Evolutionary conservation across 2,888 invertebrate species (phyloP), one percentile per base, ranked within the genome.

Genomic region (Sympetrum striolatum): DNA sequence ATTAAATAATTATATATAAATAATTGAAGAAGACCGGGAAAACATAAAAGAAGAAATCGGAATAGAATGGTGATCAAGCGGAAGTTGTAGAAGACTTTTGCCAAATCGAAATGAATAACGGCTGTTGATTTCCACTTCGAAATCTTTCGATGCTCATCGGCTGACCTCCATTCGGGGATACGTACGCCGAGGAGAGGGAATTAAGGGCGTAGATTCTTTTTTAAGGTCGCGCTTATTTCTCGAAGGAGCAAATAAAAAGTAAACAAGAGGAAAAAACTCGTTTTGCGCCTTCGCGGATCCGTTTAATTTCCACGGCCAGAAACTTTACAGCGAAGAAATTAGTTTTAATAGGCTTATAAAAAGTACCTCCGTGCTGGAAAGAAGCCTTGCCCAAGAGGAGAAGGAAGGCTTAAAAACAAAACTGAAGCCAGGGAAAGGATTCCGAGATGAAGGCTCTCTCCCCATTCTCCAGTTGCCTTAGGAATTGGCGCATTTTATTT

Each of bases 341-440:
- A 86, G 86, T 86, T 86, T 86, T 86, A 64, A 86, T 86, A 86
- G 86, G 86, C 60, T 86, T 86, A 86, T 31, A 58, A 86, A 86
- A 86, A 37, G 86, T 64, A n/a, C 86, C 60, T 37, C 8, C 44
- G 44, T 3, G 10, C n/a, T n/a, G 60, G 64, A 12, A 10, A 25
- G 60, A 86, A 37, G 37, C 22, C 37, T 58, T 31, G 53, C 18
- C 6, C 18, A 22, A 37, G 58, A 82, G 82, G 58, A 35, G 86
- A 86, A 60, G 82, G 35, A 82, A 58, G 86, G 60, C 60, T 86
- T 60, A 86, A 60, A n/a, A 86, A 35, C 35, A 86, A 86, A 86
- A 60, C 60, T 58, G 86, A 64, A 86, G 60, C 39, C 37, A 53
- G 39, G 18, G 22, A 86, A 86, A 64, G 86, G 86, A 86, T 86